Evolutionary conservation across 2,888 invertebrate species (phyloP).

Genomic region (Megaustenia siamemsis): DNA sequence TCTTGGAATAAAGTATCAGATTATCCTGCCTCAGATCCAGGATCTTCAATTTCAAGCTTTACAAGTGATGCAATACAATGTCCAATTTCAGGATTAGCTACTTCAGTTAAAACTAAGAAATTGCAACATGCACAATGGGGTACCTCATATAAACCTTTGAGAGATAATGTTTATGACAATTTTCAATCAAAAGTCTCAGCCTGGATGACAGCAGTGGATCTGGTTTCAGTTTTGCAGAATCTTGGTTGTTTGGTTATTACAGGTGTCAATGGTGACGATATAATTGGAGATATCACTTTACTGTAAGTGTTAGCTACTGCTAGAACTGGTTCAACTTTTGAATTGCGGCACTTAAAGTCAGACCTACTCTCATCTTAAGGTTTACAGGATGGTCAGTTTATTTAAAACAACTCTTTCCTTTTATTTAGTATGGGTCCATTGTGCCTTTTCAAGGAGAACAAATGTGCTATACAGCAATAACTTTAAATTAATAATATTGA

Average conservation of each 20-base stretch:
- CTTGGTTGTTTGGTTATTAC: conserved; percentile 49
- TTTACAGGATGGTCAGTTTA: no score
- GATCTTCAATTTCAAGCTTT: not conserved
- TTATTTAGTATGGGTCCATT: no score
- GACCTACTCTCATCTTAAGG: no score
- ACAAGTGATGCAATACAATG: not conserved
- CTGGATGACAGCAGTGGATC: conserved; percentile 46
- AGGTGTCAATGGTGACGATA: conserved; percentile 29
- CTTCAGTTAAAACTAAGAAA: no score
- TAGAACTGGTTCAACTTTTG: not conserved
- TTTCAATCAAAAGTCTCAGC: conserved; percentile 45
- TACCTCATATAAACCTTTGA: not conserved
- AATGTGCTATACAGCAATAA: no score
- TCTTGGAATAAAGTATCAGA: not conserved
- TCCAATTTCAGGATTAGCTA: not conserved
- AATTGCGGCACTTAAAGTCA: no score
- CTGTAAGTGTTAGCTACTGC: not conserved
- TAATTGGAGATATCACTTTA: not conserved
- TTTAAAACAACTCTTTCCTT: no score
- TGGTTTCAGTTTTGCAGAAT: conserved; percentile 43
- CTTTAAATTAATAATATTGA: no score
- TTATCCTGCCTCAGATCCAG: no score
- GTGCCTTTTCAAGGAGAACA: no score
- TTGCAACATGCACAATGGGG: not conserved
- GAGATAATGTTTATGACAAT: conserved; percentile 45